phyloP scores from a whole-genome alignment of 2,113 vertebrate species.

The Carettochelys insculpta region DNA sequence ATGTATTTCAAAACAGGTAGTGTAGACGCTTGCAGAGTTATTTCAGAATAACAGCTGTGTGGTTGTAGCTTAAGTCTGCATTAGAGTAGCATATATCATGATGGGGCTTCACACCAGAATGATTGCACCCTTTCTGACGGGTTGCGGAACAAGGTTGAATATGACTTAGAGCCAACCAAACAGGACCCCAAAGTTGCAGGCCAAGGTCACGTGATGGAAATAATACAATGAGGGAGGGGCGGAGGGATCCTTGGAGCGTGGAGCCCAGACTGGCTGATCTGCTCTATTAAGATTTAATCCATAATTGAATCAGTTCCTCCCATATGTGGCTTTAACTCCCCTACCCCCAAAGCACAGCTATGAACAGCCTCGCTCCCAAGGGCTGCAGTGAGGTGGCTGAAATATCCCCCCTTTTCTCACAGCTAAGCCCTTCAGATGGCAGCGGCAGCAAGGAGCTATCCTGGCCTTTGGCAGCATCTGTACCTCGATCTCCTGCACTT shows the following conservation, averaged over 20 bases:
- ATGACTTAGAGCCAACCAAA: background rate
- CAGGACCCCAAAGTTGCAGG: background rate
- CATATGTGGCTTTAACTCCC: background rate
- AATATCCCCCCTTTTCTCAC: background rate
- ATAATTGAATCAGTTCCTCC: background rate
- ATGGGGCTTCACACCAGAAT: conserved; percentile 14
- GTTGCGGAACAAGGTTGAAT: background rate
- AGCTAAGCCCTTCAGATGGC: background rate
- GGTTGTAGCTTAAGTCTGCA: too few relatives aligned
- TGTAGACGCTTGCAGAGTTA: too few relatives aligned
- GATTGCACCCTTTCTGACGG: background rate
- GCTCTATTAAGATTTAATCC: background rate
- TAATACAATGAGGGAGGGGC: background rate
- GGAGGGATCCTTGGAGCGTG: background rate
- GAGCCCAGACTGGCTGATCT: background rate
- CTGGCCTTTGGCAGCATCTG: rapidly evolving
- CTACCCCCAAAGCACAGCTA: background rate
- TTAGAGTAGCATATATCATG: background rate
- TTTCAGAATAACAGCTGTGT: too few relatives aligned
- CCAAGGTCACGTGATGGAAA: too few relatives aligned
- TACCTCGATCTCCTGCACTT: conserved; percentile 97
- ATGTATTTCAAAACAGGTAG: too few relatives aligned
- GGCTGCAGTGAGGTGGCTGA: background rate
- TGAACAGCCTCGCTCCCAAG: background rate
- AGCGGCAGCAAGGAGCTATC: rapidly evolving